These are phyloP conservation scores for Beroe ovata DNA, from an alignment of 37 sponge, comb jelly and placozoan species.

Conservation along the genomic window DNA sequence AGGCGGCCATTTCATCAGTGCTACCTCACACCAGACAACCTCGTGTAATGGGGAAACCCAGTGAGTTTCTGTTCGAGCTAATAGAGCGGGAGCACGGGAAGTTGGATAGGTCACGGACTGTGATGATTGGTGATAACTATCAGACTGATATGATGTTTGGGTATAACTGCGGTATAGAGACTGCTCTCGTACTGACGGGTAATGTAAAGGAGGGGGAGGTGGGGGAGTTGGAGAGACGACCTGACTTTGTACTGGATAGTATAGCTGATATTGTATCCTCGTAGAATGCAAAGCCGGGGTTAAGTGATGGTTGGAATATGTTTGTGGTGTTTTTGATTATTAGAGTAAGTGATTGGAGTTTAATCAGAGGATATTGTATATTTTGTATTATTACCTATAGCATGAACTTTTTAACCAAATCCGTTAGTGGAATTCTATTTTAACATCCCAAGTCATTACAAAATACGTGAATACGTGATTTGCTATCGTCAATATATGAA, in stretches of 20 bases:
- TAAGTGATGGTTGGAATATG: too few relatives aligned
- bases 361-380: too few relatives aligned
- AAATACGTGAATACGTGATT: too few relatives aligned
- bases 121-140: constrained; percentile 61
- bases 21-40: not conserved
- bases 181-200: constrained; percentile 49
- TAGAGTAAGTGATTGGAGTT: too few relatives aligned
- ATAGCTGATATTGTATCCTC: constrained; percentile 8
- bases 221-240: not conserved
- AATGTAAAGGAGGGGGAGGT: constrained; percentile 16
- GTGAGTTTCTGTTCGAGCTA: constrained; percentile 2
- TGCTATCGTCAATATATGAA: too few relatives aligned
- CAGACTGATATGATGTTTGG: constrained; percentile 54
- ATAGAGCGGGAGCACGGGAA: constrained; percentile 17
- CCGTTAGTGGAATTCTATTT: too few relatives aligned
- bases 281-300: too few relatives aligned
- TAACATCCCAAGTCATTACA: too few relatives aligned
- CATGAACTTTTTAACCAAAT: too few relatives aligned
- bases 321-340: too few relatives aligned
- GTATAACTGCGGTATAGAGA: constrained; percentile 22
- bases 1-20: constrained; percentile 7
- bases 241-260: constrained; percentile 39
- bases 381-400: too few relatives aligned
- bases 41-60: constrained; percentile 35
- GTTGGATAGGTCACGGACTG: not conserved